These are phyloP conservation scores for Rafetus swinhoei DNA, from an alignment of 2,113 vertebrate genomes.

Conservation along the genomic window DNA sequence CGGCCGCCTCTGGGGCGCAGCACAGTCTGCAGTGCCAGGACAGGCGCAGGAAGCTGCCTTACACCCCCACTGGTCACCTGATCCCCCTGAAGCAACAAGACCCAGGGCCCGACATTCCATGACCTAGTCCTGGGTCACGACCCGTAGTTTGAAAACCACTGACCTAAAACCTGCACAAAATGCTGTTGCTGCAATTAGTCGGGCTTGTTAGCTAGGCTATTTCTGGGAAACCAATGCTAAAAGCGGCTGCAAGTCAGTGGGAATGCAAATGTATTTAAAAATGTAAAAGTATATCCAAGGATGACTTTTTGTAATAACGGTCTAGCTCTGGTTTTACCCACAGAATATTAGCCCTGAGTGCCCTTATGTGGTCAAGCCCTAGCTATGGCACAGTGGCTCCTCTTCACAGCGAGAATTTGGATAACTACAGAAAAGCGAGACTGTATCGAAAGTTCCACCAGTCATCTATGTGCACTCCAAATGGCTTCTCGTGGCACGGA, in stretches of 20 bases:
- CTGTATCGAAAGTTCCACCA: neutral
- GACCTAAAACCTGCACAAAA: neutral
- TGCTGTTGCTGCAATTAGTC: fast-evolving
- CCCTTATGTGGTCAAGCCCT: neutral
- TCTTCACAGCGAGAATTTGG: neutral
- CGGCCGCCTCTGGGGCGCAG: too few relatives aligned
- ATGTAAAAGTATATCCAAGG: neutral
- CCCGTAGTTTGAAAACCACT: too few relatives aligned
- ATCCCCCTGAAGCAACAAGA: too few relatives aligned
- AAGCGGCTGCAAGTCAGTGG: fast-evolving
- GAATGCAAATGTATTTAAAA: neutral
- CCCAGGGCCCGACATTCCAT: too few relatives aligned
- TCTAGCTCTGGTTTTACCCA: neutral
- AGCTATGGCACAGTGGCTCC: neutral
- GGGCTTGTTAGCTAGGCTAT: fast-evolving
- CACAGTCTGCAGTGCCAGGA: too few relatives aligned
- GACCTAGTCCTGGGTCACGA: too few relatives aligned
- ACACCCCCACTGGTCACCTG: too few relatives aligned
- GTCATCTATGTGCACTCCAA: neutral
- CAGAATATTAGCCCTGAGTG: neutral
- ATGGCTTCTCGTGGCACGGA: neutral
- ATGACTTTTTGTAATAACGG: neutral
- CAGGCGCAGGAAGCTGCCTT: too few relatives aligned
- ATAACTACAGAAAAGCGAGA: neutral
- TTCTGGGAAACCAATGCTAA: neutral